Evolutionary conservation across 1,140 invertebrate species (phyloP).

Genomic region (Aphelinus certus): DNA sequence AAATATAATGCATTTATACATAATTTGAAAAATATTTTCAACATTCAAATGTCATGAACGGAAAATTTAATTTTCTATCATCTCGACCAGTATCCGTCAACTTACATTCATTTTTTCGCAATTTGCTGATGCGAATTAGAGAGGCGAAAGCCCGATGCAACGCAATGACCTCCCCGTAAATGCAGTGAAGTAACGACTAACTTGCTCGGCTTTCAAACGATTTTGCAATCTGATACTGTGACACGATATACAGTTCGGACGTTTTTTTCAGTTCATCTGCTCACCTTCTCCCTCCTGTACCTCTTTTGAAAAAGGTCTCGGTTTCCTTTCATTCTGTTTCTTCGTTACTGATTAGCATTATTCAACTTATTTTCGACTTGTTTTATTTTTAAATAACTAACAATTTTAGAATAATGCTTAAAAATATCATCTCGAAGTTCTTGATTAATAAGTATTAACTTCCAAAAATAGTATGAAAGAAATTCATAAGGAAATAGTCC

Average conservation of each 20-base stretch:
- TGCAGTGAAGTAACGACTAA: background rate
- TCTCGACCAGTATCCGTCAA: background rate
- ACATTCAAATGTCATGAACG: no score
- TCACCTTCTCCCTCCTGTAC: background rate
- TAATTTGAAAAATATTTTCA: no score
- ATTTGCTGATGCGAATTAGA: background rate
- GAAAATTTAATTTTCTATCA: no score
- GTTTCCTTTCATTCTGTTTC: background rate
- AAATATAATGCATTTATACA: no score
- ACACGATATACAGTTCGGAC: background rate
- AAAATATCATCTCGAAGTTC: no score
- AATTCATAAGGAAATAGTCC: no score
- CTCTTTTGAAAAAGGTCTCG: conserved; percentile 5
- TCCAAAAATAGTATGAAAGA: no score
- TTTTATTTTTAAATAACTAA: no score
- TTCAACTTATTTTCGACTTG: no score
- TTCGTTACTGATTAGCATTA: no score
- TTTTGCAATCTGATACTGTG: conserved; percentile 27
- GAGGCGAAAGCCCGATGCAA: background rate
- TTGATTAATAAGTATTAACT: no score
- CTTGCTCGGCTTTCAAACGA: conserved; percentile 18
- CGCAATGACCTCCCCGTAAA: background rate
- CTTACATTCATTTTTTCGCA: conserved; percentile 1
- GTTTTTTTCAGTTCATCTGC: background rate
- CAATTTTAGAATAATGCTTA: no score